Evolutionary conservation across 2,888 invertebrate genomes (phyloP), one percentile per base, ranked within the genome.

Genomic region (Glaucopsyche alexis): DNA sequence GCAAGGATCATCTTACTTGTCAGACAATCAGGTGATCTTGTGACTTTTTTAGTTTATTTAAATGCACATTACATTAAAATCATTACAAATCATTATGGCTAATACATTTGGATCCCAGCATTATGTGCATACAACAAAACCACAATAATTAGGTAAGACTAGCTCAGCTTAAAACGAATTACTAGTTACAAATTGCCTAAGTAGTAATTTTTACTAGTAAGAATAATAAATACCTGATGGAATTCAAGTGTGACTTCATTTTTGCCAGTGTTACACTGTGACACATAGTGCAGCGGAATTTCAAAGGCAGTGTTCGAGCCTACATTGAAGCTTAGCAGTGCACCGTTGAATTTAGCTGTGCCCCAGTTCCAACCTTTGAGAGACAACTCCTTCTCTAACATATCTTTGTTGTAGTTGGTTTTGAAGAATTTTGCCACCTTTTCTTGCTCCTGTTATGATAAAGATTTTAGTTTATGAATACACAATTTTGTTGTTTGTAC

Each of bases 351-450:
- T 80, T 97, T 97, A 0, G 98, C 98, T 0, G 97, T 97, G 45
- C 99, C 99, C 98, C 99, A 99, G 88, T 99, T 99, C 99, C 99
- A 99, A 0, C 99, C 99, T 86, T 98, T 99, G 1, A 99, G 93
- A 77, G 98, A 97, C 72, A 98, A 89, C 82, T 99, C 99, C 81
- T 97, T 97, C 81, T 98, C 98, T 69, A 97, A 92, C 95, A 99
- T 95, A 74, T 97, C 96, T 79, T 96, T 96, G 45, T 95, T 94
- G 87, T 98, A 99, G 78, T 96, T 95, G 7, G 94, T 93, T 77
- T 96, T 95, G 79, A 99, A 96, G 87, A 98, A 99, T 80, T 97
- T 97, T 0, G 97, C 96, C 66, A 99, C 94, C 85, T 98, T 98
- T 69, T 99, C 99, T 90, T 97, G 96, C 79, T 99, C 99, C 95